phyloP scores from a whole-genome alignment of 2,797 vertebrate species.

The Vireo griseus region DNA sequence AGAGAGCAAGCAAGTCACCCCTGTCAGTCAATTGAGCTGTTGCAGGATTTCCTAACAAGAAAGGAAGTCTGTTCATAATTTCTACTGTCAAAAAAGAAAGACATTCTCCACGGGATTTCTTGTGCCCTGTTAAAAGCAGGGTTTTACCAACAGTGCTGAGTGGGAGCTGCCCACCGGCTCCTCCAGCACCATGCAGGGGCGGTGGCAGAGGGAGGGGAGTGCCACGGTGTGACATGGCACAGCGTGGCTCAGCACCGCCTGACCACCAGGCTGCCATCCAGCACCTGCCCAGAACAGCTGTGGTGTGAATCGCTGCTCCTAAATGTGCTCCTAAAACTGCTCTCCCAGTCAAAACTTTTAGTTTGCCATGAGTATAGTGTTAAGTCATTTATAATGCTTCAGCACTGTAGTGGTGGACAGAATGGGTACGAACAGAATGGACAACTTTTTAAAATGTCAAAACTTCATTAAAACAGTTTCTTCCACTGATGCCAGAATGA shows the following conservation, averaged over 20 bases:
- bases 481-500: neutral
- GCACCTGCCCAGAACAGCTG: neutral
- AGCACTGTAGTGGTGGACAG: neutral
- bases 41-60: neutral
- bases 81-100: neutral
- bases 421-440: neutral
- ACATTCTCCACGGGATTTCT: neutral
- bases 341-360: neutral
- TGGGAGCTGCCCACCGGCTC: neutral
- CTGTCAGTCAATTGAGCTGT: neutral
- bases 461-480: neutral
- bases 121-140: neutral
- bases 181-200: rapidly evolving
- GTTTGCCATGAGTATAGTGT: neutral
- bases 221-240: rapidly evolving
- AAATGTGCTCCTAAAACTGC: neutral
- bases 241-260: too few relatives aligned
- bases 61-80: neutral
- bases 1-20: rapidly evolving
- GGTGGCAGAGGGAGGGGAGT: rapidly evolving
- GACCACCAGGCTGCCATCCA: neutral
- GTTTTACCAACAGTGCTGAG: neutral
- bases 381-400: neutral
- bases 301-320: neutral
- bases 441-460: neutral